Conservation (phyloP, 1,140 invertebrate genomes). For the Pachypeltis micranthus region DNA sequence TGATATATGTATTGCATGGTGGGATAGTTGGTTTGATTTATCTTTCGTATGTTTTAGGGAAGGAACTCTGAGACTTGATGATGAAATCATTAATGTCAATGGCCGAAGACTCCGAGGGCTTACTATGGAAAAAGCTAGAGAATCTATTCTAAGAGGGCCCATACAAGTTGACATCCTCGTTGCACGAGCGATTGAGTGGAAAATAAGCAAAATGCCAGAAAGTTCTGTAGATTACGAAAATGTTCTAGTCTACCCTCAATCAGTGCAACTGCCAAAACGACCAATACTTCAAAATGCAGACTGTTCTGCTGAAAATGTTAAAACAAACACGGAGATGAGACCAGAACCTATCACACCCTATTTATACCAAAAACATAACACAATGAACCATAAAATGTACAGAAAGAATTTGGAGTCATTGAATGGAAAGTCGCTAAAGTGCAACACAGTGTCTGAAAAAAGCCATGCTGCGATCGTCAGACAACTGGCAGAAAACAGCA, state of each 20-base stretch:
- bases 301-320: not conserved
- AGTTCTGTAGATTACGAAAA: slow-evolving; percentile 54
- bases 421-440: not conserved
- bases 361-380: not conserved
- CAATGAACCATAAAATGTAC: slow-evolving; percentile 2
- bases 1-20: too few relatives aligned
- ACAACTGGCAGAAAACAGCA: slow-evolving; percentile 2
- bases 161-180: slow-evolving; percentile 58
- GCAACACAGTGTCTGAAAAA: not conserved
- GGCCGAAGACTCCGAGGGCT: slow-evolving; percentile 59
- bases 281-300: not conserved
- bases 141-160: slow-evolving; percentile 49
- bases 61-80: slow-evolving; percentile 59
- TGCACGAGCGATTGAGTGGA: slow-evolving; percentile 14
- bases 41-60: too few relatives aligned
- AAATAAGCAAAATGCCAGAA: slow-evolving; percentile 39
- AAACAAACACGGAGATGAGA: not conserved
- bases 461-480: not conserved
- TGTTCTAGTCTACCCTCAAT: slow-evolving; percentile 20
- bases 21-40: too few relatives aligned
- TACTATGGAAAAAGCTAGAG: slow-evolving; percentile 60
- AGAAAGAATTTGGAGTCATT: slow-evolving; percentile 1
- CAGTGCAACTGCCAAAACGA: not conserved
- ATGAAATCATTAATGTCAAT: slow-evolving; percentile 75
- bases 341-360: not conserved